Base-by-base conservation (phyloP, 2,797 vertebrate genomes). In the Gephyroberyx darwinii region DNA sequence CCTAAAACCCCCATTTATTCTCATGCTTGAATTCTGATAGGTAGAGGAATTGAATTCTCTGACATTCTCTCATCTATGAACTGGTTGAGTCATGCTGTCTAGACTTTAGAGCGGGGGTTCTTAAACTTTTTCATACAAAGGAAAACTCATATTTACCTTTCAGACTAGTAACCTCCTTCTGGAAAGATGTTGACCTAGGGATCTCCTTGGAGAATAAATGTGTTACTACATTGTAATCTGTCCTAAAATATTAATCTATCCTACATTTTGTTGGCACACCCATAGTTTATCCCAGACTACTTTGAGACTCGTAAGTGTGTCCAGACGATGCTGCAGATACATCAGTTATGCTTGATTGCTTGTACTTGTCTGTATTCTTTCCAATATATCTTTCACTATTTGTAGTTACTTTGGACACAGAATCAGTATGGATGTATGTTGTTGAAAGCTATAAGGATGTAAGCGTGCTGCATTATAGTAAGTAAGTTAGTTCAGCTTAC, bases 401-500 rank as follows among this genome's bases (percentile, higher is more conserved):
- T 3, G 39, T 13, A 41, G 39, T 41, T 41, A 41, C 39, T 41
- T 41, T 41, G 39, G 9, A 41, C 39, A 41, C 39, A 41, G 39
- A 41, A 41, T 41, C 39, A 41, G 3, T 3, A 12, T 41, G 39
- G 9, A 41, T 41, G 39, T 41, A 37, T 37, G 35, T 9, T 37
- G 35, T 26, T 4, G 2, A 26, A 26, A 26, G 26, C 26, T 26
- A 2, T 26, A 26, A 26, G 26, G 26, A 26, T 26, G 9, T 0
- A 41, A 41, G 10, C 13, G 10, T 41, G 39, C 39, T 51, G 31
- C 26, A 30, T 81, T 50, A 61, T 61, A 16, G 65, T 74, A 72
- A 70, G 8, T 71, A 30, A 56, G 22, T 33, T 12, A 68, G 65
- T 76, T 81, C 59, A 67, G 20, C 22, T 53, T 53, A 75, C 37